Evolutionary conservation across 2,888 invertebrate species (phyloP).

Genomic region (Lymantria monacha): DNA sequence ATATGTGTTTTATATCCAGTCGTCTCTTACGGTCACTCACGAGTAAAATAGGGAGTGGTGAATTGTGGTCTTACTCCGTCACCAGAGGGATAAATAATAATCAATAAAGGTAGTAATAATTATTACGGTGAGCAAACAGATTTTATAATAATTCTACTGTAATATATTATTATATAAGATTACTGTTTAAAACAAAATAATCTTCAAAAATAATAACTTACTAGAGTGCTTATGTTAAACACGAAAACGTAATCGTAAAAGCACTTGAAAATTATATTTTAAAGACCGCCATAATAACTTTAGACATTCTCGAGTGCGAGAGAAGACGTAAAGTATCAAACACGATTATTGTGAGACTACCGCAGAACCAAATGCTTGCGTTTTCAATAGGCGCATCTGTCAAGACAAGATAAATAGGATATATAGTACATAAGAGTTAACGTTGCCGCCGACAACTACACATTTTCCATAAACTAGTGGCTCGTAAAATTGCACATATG

Average conservation of each 20-base stretch:
- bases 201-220: conserved; percentile 7
- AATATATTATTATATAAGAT: no score
- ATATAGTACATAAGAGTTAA: conserved; percentile 47
- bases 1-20: no score
- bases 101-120: no score
- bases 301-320: conserved; percentile 10
- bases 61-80: no score
- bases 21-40: no score
- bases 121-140: no score
- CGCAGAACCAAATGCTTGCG: conserved; percentile 20
- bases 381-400: conserved; percentile 50
- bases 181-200: conserved; percentile 7
- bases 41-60: no score
- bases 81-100: no score
- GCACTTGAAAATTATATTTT: conserved; percentile 18
- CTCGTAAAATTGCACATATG: conserved; percentile 77
- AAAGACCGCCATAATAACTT: conserved; percentile 21
- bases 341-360: conserved; percentile 11
- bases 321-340: conserved; percentile 19
- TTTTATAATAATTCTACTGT: no score
- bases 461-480: conserved; percentile 74
- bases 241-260: conserved; percentile 23
- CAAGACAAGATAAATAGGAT: conserved; percentile 38
- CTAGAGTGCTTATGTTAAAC: conserved; percentile 7
- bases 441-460: conserved; percentile 59